A percentile compares a stretch with the other conserved stretches of the same genome.
phyloP scores from a whole-genome alignment of 2,888 invertebrate genomes.

The Drosophila kokeensis region DNA sequence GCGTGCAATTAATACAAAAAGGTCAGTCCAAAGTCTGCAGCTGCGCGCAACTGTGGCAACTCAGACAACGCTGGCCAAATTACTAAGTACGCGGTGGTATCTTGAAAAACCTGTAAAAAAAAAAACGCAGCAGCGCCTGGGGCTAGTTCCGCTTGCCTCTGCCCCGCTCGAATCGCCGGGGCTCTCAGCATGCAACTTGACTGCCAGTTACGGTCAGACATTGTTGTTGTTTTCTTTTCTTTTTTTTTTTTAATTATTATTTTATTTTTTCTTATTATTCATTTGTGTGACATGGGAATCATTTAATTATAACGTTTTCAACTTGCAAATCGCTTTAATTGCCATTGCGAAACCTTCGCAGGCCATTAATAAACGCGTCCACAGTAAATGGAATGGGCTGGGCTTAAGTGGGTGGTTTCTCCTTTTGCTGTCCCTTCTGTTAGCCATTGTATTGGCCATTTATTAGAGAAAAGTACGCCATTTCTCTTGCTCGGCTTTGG shows the following conservation, averaged over 20 bases:
- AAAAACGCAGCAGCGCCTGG: constrained; percentile 42
- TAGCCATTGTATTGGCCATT: constrained; percentile 36
- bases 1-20: constrained; percentile 71
- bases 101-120: constrained; percentile 52
- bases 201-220: constrained; percentile 41
- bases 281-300: constrained; percentile 59
- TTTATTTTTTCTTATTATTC: constrained; percentile 6
- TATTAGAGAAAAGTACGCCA: constrained; percentile 49
- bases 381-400: too few species aligned
- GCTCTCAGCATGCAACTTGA: constrained; percentile 20
- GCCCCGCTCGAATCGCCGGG: neutral
- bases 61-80: constrained; percentile 27
- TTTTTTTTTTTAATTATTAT: constrained; percentile 5
- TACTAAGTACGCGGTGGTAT: constrained; percentile 12
- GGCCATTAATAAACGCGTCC: constrained; percentile 38
- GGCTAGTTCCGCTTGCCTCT: constrained; percentile 23
- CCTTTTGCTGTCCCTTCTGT: constrained; percentile 8
- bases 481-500: constrained; percentile 48
- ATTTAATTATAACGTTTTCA: constrained; percentile 64
- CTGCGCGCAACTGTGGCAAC: constrained; percentile 23
- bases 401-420: neutral
- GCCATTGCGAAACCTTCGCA: constrained; percentile 39
- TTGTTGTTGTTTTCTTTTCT: neutral
- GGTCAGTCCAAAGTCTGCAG: constrained; percentile 52
- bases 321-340: constrained; percentile 67